phyloP scores from a whole-genome alignment of 2,888 invertebrate species.

The Aethes cnicana region DNA sequence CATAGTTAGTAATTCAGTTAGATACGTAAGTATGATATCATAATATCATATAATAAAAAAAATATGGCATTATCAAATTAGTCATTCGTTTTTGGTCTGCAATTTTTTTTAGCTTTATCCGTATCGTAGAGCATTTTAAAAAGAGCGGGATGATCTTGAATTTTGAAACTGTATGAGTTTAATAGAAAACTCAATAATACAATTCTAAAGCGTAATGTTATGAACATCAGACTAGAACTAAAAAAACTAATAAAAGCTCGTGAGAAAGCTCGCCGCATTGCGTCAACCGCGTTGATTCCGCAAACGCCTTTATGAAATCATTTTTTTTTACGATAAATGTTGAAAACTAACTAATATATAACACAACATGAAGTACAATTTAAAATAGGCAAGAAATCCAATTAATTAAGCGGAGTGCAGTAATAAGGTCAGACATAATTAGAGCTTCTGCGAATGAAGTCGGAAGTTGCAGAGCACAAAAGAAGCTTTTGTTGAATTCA shows the following conservation, averaged over 20 bases:
- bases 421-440: conserved; percentile 18
- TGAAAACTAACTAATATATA: conserved; percentile 2
- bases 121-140: too few species aligned
- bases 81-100: too few species aligned
- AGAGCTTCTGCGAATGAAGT: conserved; percentile 15
- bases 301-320: conserved; percentile 15
- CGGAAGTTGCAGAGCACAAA: conserved; percentile 15
- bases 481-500: conserved; percentile 8
- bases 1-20: conserved; percentile 33
- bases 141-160: too few species aligned
- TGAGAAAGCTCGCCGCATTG: conserved; percentile 18
- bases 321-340: too few species aligned
- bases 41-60: neutral
- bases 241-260: conserved; percentile 15
- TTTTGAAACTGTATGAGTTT: too few species aligned
- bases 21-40: conserved; percentile 14
- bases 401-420: conserved; percentile 3
- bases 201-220: too few species aligned
- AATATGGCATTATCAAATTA: too few species aligned
- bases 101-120: too few species aligned
- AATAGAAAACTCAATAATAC: too few species aligned
- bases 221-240: too few species aligned
- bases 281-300: conserved; percentile 17
- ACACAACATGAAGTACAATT: conserved; percentile 1
- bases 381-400: neutral